Percentiles rank a stretch among this genome's conserved stretches.
phyloP scores from a whole-genome alignment of 2,888 invertebrate genomes.

The Belgica antarctica region DNA sequence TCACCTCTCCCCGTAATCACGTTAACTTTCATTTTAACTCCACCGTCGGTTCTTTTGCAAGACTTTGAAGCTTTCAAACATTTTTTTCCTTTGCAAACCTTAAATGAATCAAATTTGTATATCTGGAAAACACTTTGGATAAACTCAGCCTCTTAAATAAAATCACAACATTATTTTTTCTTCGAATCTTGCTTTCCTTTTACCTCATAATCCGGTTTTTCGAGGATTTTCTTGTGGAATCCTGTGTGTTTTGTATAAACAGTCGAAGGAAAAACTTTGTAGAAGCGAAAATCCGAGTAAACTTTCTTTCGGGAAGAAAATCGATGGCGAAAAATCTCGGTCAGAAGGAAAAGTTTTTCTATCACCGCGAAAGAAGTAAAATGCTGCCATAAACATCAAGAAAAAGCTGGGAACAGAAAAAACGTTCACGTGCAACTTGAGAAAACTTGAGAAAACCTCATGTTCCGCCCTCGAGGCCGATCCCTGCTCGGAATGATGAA shows the following conservation, averaged over 20 bases:
- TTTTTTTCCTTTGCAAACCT: no score
- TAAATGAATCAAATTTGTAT: no score
- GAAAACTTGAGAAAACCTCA: neutral
- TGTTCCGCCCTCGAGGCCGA: neutral
- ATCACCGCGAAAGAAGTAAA: neutral
- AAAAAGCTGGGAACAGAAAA: neutral
- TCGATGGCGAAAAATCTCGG: slow-evolving; percentile 37
- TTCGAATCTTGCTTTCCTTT: neutral
- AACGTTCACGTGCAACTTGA: slow-evolving; percentile 22
- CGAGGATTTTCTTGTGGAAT: neutral
- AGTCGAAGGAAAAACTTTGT: neutral
- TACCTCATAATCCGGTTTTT: neutral
- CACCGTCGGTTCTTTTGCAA: no score
- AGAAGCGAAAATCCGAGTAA: neutral
- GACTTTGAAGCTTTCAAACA: no score
- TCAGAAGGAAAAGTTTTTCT: slow-evolving; percentile 30
- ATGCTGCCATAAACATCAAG: neutral
- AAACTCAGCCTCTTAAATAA: no score
- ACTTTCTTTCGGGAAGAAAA: slow-evolving; percentile 9
- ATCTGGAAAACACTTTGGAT: neutral
- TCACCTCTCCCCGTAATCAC: no score
- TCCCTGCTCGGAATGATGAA: slow-evolving; percentile 3
- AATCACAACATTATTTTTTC: neutral
- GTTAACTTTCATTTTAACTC: no score
- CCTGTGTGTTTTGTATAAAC: neutral